A percentile compares a stretch with the other conserved stretches of the same genome.
Conservation (phyloP, 2,797 vertebrate genomes). For the Phylloscopus collybita region DNA sequence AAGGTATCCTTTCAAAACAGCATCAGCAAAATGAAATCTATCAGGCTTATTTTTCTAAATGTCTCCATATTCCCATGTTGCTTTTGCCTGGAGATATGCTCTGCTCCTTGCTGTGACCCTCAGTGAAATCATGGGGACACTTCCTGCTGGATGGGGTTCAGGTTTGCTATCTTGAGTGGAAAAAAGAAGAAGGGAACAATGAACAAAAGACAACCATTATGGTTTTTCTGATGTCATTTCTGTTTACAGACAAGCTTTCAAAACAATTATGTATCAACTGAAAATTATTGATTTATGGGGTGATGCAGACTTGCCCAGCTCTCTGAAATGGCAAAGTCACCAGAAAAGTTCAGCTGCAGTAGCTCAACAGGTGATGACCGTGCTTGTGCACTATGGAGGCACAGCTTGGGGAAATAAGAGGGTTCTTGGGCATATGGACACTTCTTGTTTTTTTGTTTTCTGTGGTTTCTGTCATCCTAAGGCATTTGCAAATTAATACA, state of each 20-base stretch:
- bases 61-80: neutral
- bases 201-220: neutral
- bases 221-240: neutral
- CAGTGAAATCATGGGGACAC: neutral
- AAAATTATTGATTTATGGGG: neutral
- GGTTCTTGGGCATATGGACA: neutral
- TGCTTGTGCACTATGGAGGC: fast-evolving
- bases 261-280: neutral
- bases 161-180: neutral
- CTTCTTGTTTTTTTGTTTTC: neutral
- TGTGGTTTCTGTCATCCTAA: neutral
- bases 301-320: neutral
- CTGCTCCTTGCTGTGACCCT: neutral
- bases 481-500: neutral
- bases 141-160: neutral
- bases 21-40: neutral
- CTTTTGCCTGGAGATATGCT: neutral
- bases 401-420: neutral
- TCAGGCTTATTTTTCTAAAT: neutral
- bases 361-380: neutral
- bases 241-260: neutral
- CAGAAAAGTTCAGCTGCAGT: neutral
- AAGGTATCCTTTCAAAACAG: neutral
- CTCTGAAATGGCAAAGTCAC: neutral
- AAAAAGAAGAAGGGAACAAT: conserved; percentile 5